These are phyloP conservation scores for Hydroisotoma schaefferi DNA, from an alignment of 2,888 invertebrate species.

Conservation along the genomic window DNA sequence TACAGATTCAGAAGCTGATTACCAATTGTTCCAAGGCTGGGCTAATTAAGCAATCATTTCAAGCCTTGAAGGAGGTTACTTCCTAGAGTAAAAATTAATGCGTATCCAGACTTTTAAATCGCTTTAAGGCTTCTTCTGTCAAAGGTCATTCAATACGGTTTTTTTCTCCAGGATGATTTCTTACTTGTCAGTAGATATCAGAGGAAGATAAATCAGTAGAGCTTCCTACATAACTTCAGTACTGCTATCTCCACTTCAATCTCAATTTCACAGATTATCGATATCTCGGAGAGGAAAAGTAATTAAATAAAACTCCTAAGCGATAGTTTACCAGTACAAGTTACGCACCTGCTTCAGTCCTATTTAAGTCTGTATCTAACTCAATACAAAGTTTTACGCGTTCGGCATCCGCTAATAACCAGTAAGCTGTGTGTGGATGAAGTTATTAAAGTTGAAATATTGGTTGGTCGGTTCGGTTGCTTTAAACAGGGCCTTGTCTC, in stretches of 20 bases:
- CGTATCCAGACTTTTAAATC: background rate
- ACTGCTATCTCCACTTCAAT: no score
- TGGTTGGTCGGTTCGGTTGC: background rate
- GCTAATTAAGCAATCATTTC: slow-evolving; percentile 2
- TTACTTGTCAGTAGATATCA: background rate
- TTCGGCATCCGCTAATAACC: background rate
- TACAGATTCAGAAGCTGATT: background rate
- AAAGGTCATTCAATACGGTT: background rate
- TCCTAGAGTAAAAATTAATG: background rate
- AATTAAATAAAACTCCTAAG: background rate
- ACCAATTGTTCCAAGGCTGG: background rate
- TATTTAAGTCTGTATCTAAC: no score
- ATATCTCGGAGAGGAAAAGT: background rate
- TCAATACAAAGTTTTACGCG: no score
- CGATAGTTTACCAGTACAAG: background rate
- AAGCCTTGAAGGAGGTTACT: background rate
- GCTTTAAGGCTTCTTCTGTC: background rate
- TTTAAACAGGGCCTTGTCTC: background rate
- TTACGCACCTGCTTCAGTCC: background rate
- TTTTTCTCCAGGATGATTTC: slow-evolving; percentile 3
- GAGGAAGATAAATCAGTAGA: background rate
- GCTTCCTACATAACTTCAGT: no score
- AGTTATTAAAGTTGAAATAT: slow-evolving; percentile 7
- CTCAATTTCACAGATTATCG: no score
- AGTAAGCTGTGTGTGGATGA: background rate